Base-by-base conservation (phyloP, 2,797 vertebrate species). In the Aphelocoma californica region DNA sequence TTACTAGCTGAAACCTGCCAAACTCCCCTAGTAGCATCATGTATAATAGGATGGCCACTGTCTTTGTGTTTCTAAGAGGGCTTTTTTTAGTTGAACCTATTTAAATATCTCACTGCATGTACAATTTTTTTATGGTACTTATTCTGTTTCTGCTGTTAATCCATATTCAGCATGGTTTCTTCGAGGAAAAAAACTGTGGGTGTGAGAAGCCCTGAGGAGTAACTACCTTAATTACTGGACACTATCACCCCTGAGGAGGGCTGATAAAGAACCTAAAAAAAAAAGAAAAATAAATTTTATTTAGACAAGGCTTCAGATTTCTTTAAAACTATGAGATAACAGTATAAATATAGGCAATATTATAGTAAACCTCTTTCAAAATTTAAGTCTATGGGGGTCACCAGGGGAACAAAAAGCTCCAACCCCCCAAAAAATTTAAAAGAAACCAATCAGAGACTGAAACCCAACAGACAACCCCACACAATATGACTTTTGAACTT, bases 351-450 rank as follows among this genome's bases (percentile, higher is more conserved):
- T 9, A 75, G 10, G 5, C 8, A 78, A 45, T 61, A 29, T 18
- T 56, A 56, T 9, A 26, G 14, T 20, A 50, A 60, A 36, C 2
- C 0, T 62, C 13, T 32, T 18, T 74, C 12, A 40, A 38, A 54
- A 54, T 38, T 42, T 64, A 45, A 50, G 36, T 32, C 21, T 29
- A 7, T 7, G 1, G 2, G 5, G 5, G 3, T 16, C 0, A 0
- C 1, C 7, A 32, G 28, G 14, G 5, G 12, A 73, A 50, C 12
- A 26, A 83, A 80, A 62, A 40, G 4, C 2, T 14, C 3, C 25
- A 51, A 34, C 2, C 10, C 19, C 9, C 16, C 15, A 5, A 18
- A 40, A 61, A 21, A 21, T 51, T 32, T 34, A 62, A 45, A 5
- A 0, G 1, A 36, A 2, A 38, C 14, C 2, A 21, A 24, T 12